Base-by-base conservation (phyloP, 2,797 vertebrate genomes). In the Antrozous pallidus region DNA sequence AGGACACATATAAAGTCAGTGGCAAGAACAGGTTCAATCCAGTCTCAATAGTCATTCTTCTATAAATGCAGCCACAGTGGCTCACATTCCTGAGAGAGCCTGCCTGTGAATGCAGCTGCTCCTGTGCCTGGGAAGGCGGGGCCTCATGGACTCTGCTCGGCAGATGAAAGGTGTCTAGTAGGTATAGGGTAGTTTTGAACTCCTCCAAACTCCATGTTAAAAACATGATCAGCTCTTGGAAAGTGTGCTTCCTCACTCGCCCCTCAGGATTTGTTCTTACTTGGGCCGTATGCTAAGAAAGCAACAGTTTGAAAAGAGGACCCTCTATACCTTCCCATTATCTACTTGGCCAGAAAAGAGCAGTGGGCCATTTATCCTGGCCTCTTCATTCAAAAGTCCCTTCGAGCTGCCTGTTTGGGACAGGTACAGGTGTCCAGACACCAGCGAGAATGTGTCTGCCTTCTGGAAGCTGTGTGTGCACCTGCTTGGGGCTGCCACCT, bases 21-120 rank as follows among this genome's bases (percentile, higher is more conserved):
- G 54, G 49, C 47, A 74, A 85, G 61, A 93, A 94, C 67, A 89
- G 82, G 63, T 67, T 94, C 75, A 54, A 84, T 42, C 65, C 88
- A n/a, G 77, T 88, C 61, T 58, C 33, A 61, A 78, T 86, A 95
- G 54, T 49, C 71, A 54, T 78, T 31, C 61, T 91, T 83, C 65
- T 91, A 54, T 80, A 75, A 73, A 87, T 31, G 16, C n/a, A 70
- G 67, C 49, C 77, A 54, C 6, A 0, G 38, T 40, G 31, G 28
- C 82, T 95, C 92, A 54, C 82, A 93, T 94, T 96, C 78, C 77
- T 31, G 81, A 65, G 85, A 88, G 93, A 63, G 82, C 63, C 83
- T 87, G 40, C 45, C 6, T 71, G 65, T 89, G 90, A 78, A 94
- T 95, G 88, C 67, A 40, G 61, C 31, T 7, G 82, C n/a, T 73